Evolutionary conservation across 1,140 invertebrate genomes (phyloP).

Genomic region (Plutomurus gul): DNA sequence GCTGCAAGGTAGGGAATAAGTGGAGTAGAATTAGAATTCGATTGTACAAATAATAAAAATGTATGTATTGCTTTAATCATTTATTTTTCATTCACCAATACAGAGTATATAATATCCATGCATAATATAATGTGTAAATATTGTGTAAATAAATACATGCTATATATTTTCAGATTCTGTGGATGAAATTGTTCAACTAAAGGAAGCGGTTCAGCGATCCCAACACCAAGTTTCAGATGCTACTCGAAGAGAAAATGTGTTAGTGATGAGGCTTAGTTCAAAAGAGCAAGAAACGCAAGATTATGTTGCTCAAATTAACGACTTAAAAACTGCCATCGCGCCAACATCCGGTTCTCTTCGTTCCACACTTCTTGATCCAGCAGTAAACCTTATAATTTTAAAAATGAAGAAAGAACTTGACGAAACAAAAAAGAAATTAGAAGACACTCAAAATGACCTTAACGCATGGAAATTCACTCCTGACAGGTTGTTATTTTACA

Average conservation of each 20-base stretch:
- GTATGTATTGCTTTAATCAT: no score
- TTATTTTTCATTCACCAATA: no score
- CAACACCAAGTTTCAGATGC: constrained; percentile 81
- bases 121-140: background rate
- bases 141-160: background rate
- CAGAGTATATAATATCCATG: no score
- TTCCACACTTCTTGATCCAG: constrained; percentile 87
- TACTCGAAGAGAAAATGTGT: constrained; percentile 84
- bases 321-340: constrained; percentile 81
- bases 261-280: constrained; percentile 84
- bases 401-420: constrained; percentile 88
- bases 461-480: constrained; percentile 99
- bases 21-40: no score
- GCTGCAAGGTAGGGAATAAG: constrained; percentile 21
- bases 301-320: constrained; percentile 89
- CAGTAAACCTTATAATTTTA: constrained; percentile 92
- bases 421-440: constrained; percentile 83
- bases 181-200: constrained; percentile 74
- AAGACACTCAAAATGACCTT: constrained; percentile 97
- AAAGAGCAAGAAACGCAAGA: constrained; percentile 97
- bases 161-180: constrained; percentile 50
- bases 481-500: constrained; percentile 65
- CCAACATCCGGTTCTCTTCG: constrained; percentile 76
- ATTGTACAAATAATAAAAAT: no score
- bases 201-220: constrained; percentile 79